Conservation (phyloP, 1,140 invertebrate species). For the Chrysomallon squamiferum region DNA sequence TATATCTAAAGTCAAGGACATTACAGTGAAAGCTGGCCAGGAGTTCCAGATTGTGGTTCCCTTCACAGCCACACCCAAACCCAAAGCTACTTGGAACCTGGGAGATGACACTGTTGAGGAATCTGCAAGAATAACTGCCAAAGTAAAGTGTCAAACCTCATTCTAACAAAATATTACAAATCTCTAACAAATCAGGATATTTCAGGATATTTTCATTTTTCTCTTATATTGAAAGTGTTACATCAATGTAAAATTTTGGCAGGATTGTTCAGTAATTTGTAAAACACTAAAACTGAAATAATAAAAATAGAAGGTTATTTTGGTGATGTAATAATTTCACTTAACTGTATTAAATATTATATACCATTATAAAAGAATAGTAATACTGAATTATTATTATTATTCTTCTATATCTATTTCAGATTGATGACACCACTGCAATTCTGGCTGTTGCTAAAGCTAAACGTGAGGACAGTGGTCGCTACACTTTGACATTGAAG, state of each 20-base stretch:
- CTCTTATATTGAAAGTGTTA: not conserved
- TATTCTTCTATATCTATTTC: too few relatives aligned
- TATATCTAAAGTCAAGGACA: conserved; percentile 91
- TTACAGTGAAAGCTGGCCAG: conserved; percentile 95
- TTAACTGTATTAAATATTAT: too few relatives aligned
- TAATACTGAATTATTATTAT: too few relatives aligned
- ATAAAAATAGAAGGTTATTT: too few relatives aligned
- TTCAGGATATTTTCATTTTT: not conserved
- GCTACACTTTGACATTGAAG: conserved; percentile 89
- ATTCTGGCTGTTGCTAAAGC: conserved; percentile 92
- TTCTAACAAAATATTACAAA: too few relatives aligned
- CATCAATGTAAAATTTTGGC: not conserved
- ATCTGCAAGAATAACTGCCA: conserved; percentile 49
- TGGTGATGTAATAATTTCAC: too few relatives aligned
- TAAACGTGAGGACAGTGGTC: conserved; percentile 87
- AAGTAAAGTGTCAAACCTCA: too few relatives aligned
- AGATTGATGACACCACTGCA: conserved; percentile 86
- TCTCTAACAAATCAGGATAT: not conserved
- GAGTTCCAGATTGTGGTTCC: conserved; percentile 96
- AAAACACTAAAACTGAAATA: too few relatives aligned
- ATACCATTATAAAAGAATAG: too few relatives aligned
- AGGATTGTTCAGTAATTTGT: too few relatives aligned
- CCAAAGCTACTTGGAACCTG: conserved; percentile 90
- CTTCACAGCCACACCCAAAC: conserved; percentile 93
- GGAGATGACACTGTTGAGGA: conserved; percentile 83